These are phyloP conservation scores for Mimas tiliae DNA, from an alignment of 2,888 invertebrate genomes.

Conservation along the genomic window DNA sequence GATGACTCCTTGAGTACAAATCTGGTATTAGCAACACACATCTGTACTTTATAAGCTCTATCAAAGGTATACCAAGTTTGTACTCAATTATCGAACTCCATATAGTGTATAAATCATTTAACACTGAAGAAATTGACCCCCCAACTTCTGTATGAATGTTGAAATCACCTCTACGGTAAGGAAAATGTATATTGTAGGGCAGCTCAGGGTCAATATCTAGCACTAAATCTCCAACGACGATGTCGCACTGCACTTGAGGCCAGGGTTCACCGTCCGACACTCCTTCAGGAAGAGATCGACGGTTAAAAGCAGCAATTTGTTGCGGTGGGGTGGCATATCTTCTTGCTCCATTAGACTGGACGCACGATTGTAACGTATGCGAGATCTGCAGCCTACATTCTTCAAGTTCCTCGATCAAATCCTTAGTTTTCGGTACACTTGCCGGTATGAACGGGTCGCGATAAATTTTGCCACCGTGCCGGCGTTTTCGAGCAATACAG, in stretches of 20 bases:
- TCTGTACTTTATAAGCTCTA: constrained; percentile 90
- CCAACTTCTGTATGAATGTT: constrained; percentile 93
- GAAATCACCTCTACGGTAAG: constrained; percentile 93
- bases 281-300: constrained; percentile 89
- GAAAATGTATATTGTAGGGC: constrained; percentile 95
- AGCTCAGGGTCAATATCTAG: constrained; percentile 87
- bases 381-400: constrained; percentile 93
- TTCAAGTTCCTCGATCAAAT: constrained; percentile 91
- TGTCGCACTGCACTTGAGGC: constrained; percentile 86
- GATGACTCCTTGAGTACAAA: constrained; percentile 93
- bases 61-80: constrained; percentile 89
- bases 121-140: constrained; percentile 92
- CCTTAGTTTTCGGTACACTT: constrained; percentile 87
- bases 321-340: constrained; percentile 95
- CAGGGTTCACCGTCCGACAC: constrained; percentile 85
- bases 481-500: constrained; percentile 90
- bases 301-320: constrained; percentile 94
- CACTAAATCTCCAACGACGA: constrained; percentile 91
- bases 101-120: constrained; percentile 94
- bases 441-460: constrained; percentile 88
- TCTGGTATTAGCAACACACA: constrained; percentile 96
- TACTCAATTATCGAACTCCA: constrained; percentile 93
- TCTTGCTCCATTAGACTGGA: constrained; percentile 92
- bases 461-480: constrained; percentile 82
- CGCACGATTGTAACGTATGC: constrained; percentile 93